These are phyloP conservation scores for Erpetoichthys calabaricus DNA, from an alignment of 2,797 vertebrate species.

Conservation along the genomic window DNA sequence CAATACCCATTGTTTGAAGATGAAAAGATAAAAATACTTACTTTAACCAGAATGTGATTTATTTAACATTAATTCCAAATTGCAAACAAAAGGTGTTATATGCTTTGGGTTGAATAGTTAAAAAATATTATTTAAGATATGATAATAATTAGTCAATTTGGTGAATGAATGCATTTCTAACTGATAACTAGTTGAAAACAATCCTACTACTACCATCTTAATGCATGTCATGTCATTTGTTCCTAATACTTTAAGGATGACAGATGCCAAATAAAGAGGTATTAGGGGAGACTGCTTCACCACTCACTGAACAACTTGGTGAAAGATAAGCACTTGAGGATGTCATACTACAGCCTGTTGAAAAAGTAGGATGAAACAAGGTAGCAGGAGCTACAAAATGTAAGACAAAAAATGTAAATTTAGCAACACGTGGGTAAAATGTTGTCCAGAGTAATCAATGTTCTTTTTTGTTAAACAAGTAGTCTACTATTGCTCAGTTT, in stretches of 20 bases:
- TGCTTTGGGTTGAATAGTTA: slow-evolving; percentile 18
- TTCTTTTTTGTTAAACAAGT: too few species aligned
- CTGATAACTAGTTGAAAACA: slow-evolving; percentile 28
- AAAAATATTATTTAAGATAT: background rate
- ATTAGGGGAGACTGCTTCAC: slow-evolving; percentile 75
- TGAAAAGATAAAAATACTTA: too few species aligned
- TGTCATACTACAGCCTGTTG: slow-evolving; percentile 45
- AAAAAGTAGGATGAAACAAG: slow-evolving; percentile 18
- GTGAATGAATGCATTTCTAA: background rate
- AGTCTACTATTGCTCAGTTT: too few species aligned
- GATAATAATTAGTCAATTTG: background rate
- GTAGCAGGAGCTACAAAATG: background rate
- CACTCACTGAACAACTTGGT: slow-evolving; percentile 59
- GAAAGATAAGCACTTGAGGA: slow-evolving; percentile 59
- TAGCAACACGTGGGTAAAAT: too few species aligned
- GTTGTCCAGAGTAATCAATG: too few species aligned
- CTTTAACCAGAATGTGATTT: too few species aligned
- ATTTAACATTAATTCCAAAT: too few species aligned
- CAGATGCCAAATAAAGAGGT: slow-evolving; percentile 76
- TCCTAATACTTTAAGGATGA: slow-evolving; percentile 73
- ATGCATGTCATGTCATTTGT: slow-evolving; percentile 90
- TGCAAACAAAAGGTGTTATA: slow-evolving; percentile 29
- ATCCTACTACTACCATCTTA: slow-evolving; percentile 69
- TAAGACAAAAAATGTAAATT: background rate
- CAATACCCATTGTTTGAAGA: too few species aligned